phyloP scores from a whole-genome alignment of 2,797 vertebrate species.

The Pseudochirops corinnae region DNA sequence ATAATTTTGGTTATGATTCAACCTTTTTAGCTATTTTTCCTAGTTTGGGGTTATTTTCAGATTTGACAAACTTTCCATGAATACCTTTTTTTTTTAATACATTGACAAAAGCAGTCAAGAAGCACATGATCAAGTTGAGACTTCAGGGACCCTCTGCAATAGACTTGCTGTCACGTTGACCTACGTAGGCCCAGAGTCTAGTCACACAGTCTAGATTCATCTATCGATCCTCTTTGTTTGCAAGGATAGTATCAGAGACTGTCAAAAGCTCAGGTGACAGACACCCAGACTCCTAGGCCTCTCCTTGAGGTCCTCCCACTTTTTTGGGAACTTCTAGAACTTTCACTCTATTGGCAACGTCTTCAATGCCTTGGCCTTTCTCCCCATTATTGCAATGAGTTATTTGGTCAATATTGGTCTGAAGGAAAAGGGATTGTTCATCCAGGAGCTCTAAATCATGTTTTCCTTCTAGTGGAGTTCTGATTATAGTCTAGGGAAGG shows the following conservation, averaged over 20 bases:
- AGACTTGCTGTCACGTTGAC: neutral
- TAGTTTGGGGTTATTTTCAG: neutral
- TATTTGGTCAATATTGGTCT: neutral
- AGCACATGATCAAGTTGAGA: neutral
- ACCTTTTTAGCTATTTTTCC: neutral
- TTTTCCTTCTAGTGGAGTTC: neutral
- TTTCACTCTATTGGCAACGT: neutral
- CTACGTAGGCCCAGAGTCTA: neutral
- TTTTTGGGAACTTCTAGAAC: neutral
- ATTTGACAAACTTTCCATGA: neutral
- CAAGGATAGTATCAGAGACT: neutral
- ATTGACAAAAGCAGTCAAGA: neutral
- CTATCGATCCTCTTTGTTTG: neutral
- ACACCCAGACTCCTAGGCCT: neutral
- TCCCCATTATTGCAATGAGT: neutral
- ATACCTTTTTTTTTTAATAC: neutral
- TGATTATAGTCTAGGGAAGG: neutral
- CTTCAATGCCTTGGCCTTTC: neutral
- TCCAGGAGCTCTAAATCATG: neutral
- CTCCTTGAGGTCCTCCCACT: neutral
- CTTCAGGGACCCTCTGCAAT: neutral
- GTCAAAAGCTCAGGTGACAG: neutral
- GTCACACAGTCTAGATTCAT: neutral
- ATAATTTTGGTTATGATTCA: neutral
- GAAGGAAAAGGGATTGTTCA: neutral